Base-by-base conservation (phyloP, 2,797 vertebrate species). In the Catharus ustulatus region DNA sequence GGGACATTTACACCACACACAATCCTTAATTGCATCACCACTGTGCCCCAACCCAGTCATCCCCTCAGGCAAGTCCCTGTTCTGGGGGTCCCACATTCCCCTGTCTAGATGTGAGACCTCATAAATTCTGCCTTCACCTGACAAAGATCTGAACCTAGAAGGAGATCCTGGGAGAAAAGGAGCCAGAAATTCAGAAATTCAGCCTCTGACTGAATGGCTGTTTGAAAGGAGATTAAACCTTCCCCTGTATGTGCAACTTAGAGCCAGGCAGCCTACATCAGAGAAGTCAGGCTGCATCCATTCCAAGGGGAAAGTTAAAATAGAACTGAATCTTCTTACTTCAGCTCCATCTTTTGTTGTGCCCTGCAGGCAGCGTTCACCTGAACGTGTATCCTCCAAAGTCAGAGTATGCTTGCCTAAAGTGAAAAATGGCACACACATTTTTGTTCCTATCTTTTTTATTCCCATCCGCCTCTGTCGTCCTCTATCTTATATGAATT, bases 271-370 rank as follows among this genome's bases (percentile, higher is more conserved):
- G 82, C 63, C 54, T 67, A 45, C 48, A 58, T 48, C 55, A 64
- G 83, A 85, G 76, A 58, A 87, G 51, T 79, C 51, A 57, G 59
- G 38, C 58, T 92, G 73, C 76, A 74, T 62, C 55, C 32, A 38
- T 67, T 92, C 77, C 63, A 61, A 95, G 69, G 69, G 84, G 55
- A 85, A 89, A 74, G 85, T 51, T 87, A 88, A 96, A 94, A 86
- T 61, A 92, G 82, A 91, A 89, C 85, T 64, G 46, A 80, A n/a
- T 38, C 58, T 61, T 87, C 82, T 84, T 84, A 36, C 62, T 93
- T 73, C 82, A 66, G 55, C 57, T 93, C 74, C 87, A 40, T 59
- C 40, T 89, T 89, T 87, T 84, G 81, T 86, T 89, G 38, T 93
- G 89, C 87, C 89, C 79, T 55, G 73, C 72, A 92, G 93, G 95